Conservation (phyloP, 2,113 vertebrate species). For the Anarhynchus alexandrinus region DNA sequence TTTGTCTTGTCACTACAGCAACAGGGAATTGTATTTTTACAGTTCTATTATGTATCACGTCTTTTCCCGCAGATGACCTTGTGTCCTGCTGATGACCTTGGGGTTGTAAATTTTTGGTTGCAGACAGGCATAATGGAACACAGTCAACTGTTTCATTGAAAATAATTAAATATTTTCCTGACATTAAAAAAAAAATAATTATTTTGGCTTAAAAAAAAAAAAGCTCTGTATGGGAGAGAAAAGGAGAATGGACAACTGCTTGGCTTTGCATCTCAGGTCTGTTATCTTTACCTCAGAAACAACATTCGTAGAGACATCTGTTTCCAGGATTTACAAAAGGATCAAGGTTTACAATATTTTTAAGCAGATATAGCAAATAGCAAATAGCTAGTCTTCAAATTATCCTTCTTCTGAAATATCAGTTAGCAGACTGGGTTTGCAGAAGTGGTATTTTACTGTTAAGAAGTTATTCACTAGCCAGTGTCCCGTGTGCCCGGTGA, state of each 20-base stretch:
- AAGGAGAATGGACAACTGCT: background rate
- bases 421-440: background rate
- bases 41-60: background rate
- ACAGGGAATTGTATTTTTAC: background rate
- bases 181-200: background rate
- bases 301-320: background rate
- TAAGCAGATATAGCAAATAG: no score
- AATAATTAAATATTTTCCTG: background rate
- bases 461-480: background rate
- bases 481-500: background rate
- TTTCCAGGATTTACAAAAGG: background rate
- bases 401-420: background rate
- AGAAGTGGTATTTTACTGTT: background rate
- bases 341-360: background rate
- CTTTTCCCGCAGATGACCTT: background rate
- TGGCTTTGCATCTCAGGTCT: background rate
- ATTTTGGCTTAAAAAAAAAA: fast-evolving
- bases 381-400: background rate
- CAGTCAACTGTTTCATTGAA: background rate
- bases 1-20: constrained; percentile 16
- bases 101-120: background rate
- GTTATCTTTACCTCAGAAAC: background rate
- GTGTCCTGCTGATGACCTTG: background rate
- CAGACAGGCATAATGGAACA: background rate
- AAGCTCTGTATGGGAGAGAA: background rate